Conservation (phyloP, 2,888 invertebrate species). For the Pyrocoelia pectoralis region DNA sequence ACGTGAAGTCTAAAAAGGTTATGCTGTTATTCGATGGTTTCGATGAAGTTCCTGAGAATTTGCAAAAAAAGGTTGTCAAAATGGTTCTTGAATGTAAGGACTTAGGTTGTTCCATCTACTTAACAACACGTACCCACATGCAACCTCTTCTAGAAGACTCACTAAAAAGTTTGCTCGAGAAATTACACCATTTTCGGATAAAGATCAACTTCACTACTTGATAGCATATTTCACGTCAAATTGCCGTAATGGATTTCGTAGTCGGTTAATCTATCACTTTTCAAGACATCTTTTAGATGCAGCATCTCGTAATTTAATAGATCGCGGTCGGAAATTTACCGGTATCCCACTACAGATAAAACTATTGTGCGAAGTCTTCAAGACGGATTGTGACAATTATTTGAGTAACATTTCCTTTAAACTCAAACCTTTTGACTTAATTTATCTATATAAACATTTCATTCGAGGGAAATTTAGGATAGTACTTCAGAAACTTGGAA, state of each 20-base stretch:
- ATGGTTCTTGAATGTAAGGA: background rate
- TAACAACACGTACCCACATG: slow-evolving; percentile 25
- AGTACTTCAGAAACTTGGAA: background rate
- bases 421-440: background rate
- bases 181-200: background rate
- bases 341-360: slow-evolving; percentile 12
- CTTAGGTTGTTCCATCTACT: slow-evolving; percentile 13
- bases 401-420: background rate
- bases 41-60: slow-evolving; percentile 15
- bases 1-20: slow-evolving; percentile 3
- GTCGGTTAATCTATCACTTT: background rate
- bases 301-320: background rate
- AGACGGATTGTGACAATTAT: background rate
- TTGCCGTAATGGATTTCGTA: no score
- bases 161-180: slow-evolving; percentile 12
- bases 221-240: no score
- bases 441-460: slow-evolving; percentile 9
- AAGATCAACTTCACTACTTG: slow-evolving; percentile 12
- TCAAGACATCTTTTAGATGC: background rate
- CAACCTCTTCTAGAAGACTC: background rate
- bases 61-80: slow-evolving; percentile 7
- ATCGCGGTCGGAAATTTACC: slow-evolving; percentile 5
- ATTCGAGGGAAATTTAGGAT: background rate
- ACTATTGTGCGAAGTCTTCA: slow-evolving; percentile 10
- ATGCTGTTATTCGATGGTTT: slow-evolving; percentile 23